Percentiles rank a stretch among this genome's conserved stretches.
Conservation (phyloP, 2,888 invertebrate species). For the Entomobrya multifasciata region DNA sequence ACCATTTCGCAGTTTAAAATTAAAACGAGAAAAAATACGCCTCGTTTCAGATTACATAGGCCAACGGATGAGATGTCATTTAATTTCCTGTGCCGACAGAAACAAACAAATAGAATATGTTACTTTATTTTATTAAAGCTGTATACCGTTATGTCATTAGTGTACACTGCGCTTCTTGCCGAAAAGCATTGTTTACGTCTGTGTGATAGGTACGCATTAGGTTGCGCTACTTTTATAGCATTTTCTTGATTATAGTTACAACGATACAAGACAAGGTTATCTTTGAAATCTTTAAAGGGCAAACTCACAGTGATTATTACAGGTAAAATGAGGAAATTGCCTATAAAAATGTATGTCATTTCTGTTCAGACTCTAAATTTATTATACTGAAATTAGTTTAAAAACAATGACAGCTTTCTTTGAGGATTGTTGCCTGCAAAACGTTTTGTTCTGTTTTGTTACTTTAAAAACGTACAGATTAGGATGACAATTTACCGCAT, state of each 20-base stretch:
- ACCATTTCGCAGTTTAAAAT: too few species aligned
- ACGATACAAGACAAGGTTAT: background rate
- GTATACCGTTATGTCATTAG: conserved; percentile 39
- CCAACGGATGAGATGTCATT: conserved; percentile 32
- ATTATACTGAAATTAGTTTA: too few species aligned
- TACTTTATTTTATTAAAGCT: conserved; percentile 19
- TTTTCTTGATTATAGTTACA: too few species aligned
- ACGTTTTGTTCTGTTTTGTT: too few species aligned
- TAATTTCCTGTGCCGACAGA: conserved; percentile 26
- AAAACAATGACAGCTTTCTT: too few species aligned
- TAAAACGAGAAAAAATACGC: background rate
- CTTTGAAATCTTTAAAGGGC: background rate
- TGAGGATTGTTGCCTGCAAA: too few species aligned
- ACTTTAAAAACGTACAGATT: too few species aligned
- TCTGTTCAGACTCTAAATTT: too few species aligned
- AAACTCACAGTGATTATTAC: too few species aligned
- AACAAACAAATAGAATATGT: conserved; percentile 41
- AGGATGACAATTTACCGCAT: too few species aligned
- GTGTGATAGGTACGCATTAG: background rate
- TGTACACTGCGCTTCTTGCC: conserved; percentile 5
- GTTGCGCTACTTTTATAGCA: background rate
- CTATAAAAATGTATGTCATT: too few species aligned
- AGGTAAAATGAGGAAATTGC: too few species aligned
- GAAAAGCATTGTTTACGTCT: background rate
- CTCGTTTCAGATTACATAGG: background rate